Conservation (phyloP, 2,113 vertebrate genomes). For the Cavia aperea region DNA sequence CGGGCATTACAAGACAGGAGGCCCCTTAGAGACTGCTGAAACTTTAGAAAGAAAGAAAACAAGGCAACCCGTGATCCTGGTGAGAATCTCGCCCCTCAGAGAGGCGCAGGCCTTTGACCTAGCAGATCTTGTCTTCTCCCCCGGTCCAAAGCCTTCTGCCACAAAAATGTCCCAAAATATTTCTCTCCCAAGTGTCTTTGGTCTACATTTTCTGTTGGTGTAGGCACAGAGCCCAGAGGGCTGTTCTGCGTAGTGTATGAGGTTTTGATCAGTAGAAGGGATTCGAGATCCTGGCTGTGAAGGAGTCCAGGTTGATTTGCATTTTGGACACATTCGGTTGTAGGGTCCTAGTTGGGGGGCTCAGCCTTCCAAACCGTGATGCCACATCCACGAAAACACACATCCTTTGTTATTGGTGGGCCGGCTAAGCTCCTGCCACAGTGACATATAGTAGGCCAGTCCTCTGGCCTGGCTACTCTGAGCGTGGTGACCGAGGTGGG, state of each 20-base stretch:
- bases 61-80: too few relatives aligned
- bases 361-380: background rate
- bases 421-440: background rate
- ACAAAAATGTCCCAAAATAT: constrained; percentile 45
- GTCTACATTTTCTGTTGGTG: constrained; percentile 42
- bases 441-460: background rate
- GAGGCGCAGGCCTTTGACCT: background rate
- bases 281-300: background rate
- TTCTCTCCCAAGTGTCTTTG: constrained; percentile 33
- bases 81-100: background rate
- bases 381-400: background rate
- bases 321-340: background rate
- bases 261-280: background rate
- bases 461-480: background rate
- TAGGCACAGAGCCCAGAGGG: constrained; percentile 52
- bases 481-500: background rate
- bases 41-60: background rate
- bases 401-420: accelerated
- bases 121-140: background rate
- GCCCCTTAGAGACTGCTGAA: background rate
- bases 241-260: constrained; percentile 22
- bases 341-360: background rate
- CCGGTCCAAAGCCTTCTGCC: background rate
- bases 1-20: background rate
- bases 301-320: background rate